These are phyloP conservation scores for Brachyptera putata DNA, from an alignment of 2,888 invertebrate species.

Conservation along the genomic window DNA sequence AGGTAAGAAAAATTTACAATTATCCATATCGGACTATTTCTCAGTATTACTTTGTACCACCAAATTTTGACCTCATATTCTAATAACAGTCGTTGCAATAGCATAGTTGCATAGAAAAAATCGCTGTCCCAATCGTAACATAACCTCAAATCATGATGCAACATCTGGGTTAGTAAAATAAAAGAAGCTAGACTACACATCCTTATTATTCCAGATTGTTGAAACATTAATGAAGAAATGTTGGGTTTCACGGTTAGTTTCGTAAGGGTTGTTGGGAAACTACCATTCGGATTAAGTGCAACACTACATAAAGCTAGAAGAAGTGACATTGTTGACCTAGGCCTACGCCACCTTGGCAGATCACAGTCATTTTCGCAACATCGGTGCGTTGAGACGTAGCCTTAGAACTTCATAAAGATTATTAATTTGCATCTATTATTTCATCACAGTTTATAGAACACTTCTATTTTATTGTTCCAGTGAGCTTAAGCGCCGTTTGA, in stretches of 20 bases:
- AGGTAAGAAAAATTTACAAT: conserved; percentile 62
- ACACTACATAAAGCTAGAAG: not conserved
- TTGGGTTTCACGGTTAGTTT: conserved; percentile 5
- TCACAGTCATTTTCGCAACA: conserved; percentile 19
- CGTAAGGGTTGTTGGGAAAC: conserved; percentile 15
- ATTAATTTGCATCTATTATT: no score
- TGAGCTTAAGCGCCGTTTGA: conserved; percentile 87
- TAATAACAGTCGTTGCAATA: no score
- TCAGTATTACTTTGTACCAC: no score
- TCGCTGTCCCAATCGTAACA: not conserved
- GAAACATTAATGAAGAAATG: conserved; percentile 9
- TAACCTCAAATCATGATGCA: not conserved
- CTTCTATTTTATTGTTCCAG: conserved; percentile 51
- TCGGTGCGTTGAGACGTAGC: conserved; percentile 20
- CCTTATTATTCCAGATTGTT: conserved; percentile 21
- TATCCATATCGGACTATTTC: no score
- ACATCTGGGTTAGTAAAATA: not conserved
- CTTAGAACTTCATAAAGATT: not conserved
- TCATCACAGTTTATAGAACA: no score
- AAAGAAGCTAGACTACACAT: not conserved
- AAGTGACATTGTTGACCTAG: not conserved
- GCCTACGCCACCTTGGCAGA: conserved; percentile 1
- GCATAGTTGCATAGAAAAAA: no score
- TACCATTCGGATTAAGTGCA: conserved; percentile 11
- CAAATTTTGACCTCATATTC: no score